Evolutionary conservation across 2,888 invertebrate species (phyloP), one percentile per base, ranked within the genome.

Genomic region (Rosalia funebris): DNA sequence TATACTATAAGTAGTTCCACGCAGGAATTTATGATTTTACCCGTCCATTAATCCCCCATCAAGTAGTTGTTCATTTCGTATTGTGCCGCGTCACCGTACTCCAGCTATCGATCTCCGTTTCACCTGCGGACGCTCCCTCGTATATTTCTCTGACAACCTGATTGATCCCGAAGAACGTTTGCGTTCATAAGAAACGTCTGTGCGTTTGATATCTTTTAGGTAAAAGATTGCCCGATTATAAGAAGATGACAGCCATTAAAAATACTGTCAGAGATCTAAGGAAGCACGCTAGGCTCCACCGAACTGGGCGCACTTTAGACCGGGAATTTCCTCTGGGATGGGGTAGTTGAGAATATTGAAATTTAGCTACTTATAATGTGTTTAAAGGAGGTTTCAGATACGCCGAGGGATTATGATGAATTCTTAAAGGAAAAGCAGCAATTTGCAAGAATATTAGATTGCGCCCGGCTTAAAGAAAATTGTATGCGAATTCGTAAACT

Each of bases 201-300:
- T 45, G 42, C 45, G 32, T 53, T 45, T 45, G 45, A 55, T 55
- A 55, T 55, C 20, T 55, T 32, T 55, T 55, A 31, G n/a, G 52
- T 52, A 52, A 52, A 32, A 55, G 55, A 55, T 55, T 55, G 44
- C 42, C 32, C 55, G 55, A 53, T 55, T 55, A 55, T 55, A 42
- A 55, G 45, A 34, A 19, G 55, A 55, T 55, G 55, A 55, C 55
- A 55, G 45, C 55, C 55, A 55, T 55, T 55, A 55, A 45, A 55
- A 55, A 55, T 45, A 55, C 36, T 45, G 45, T 45, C 45, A 45
- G 42, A 37, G 20, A 55, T 31, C 55, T 15, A 11, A 36, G 47
- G 14, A 11, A 17, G 36, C n/a, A 44, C 20, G 11, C 12, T 20
- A n/a, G 12, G 2, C 10, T 3, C 11, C 34, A n/a, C 2, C 3